Evolutionary conservation across 2,888 invertebrate species (phyloP).

Genomic region (Orthosia incerta): DNA sequence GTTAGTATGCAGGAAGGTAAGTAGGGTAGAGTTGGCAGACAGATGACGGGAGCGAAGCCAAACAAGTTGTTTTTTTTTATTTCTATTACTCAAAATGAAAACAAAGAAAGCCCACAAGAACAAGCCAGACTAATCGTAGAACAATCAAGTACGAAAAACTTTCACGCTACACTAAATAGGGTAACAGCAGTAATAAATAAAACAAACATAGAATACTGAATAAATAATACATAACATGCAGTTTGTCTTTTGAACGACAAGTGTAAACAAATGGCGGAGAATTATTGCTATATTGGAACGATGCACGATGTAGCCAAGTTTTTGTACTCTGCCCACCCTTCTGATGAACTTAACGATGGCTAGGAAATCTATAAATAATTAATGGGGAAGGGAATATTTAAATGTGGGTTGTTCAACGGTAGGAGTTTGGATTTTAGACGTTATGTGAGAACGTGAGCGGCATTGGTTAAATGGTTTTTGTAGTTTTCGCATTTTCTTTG

Average conservation of each 20-base stretch:
- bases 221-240: slow-evolving; percentile 64
- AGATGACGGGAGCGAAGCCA: too few relatives aligned
- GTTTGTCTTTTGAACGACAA: slow-evolving; percentile 67
- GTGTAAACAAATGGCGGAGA: slow-evolving; percentile 64
- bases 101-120: slow-evolving; percentile 1
- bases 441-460: neutral
- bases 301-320: slow-evolving; percentile 42
- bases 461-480: neutral
- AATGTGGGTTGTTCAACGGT: slow-evolving; percentile 31
- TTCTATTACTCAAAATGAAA: neutral
- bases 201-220: slow-evolving; percentile 63
- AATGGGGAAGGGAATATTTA: slow-evolving; percentile 50
- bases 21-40: too few relatives aligned
- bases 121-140: slow-evolving; percentile 1
- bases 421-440: slow-evolving; percentile 23
- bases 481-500: neutral
- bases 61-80: too few relatives aligned
- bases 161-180: slow-evolving; percentile 57
- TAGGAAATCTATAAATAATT: slow-evolving; percentile 60
- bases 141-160: slow-evolving; percentile 44
- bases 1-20: too few relatives aligned
- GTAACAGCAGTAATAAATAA: slow-evolving; percentile 57
- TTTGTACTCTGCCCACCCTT: slow-evolving; percentile 57
- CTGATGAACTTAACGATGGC: slow-evolving; percentile 56
- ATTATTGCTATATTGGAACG: slow-evolving; percentile 55